These are phyloP conservation scores for Goniozus legneri DNA, from an alignment of 1,140 invertebrate species.

Conservation along the genomic window DNA sequence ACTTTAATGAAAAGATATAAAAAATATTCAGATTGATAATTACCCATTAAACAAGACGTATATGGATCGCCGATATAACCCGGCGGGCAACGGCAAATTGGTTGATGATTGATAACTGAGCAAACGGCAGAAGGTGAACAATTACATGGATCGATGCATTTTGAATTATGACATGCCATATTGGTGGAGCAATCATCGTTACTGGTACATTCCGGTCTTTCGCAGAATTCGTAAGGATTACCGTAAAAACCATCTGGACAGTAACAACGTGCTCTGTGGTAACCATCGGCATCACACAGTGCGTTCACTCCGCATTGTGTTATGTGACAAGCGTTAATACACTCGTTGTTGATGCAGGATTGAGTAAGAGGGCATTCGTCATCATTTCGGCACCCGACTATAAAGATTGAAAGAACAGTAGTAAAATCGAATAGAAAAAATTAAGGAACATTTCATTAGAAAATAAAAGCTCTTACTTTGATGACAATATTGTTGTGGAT, in stretches of 20 bases:
- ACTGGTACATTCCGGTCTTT: constrained; percentile 70
- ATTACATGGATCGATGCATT: constrained; percentile 77
- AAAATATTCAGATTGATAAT: constrained; percentile 11
- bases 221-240: constrained; percentile 72
- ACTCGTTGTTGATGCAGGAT: constrained; percentile 81
- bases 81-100: constrained; percentile 77
- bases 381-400: constrained; percentile 81
- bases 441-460: constrained; percentile 13
- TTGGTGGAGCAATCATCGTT: constrained; percentile 73
- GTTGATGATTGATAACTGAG: constrained; percentile 70
- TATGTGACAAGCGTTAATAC: constrained; percentile 74
- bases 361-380: constrained; percentile 77
- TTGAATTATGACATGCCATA: constrained; percentile 70
- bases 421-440: no score
- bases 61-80: constrained; percentile 78
- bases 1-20: background rate
- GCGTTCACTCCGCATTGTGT: constrained; percentile 82
- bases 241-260: constrained; percentile 73
- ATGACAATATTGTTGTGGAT: constrained; percentile 75
- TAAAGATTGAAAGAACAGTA: constrained; percentile 25
- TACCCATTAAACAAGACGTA: constrained; percentile 62
- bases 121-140: constrained; percentile 71
- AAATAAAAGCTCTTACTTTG: constrained; percentile 62
- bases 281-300: constrained; percentile 67
- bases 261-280: constrained; percentile 73